Evolutionary conservation across 2,888 invertebrate species (phyloP).

Genomic region (Adelphocoris suturalis): DNA sequence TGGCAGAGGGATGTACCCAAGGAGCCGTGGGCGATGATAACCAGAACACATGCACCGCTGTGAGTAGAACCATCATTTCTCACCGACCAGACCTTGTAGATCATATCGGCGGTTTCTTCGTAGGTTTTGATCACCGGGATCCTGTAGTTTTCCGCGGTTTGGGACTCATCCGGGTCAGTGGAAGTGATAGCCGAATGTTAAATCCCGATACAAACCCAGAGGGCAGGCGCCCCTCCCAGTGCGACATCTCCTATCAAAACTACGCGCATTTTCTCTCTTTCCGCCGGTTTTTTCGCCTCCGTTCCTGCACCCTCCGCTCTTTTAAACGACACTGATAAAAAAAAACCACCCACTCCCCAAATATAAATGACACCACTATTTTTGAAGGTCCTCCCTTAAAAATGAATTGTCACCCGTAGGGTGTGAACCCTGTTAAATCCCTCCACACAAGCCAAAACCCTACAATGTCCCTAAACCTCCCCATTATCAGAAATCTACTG

Average conservation of each 20-base stretch:
- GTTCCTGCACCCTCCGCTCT: neutral
- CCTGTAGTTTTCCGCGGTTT: neutral
- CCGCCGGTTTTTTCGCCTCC: neutral
- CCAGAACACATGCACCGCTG: conserved; percentile 72
- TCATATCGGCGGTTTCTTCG: neutral
- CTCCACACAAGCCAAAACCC: neutral
- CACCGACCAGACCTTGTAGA: neutral
- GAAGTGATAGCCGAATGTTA: conserved; percentile 56
- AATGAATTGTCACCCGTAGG: neutral
- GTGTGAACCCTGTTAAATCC: neutral
- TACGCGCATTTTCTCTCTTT: conserved; percentile 19
- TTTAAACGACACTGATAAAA: neutral
- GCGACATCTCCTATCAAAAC: conserved; percentile 64
- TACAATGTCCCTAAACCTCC: neutral
- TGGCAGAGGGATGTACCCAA: conserved; percentile 71
- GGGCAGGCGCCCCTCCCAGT: conserved; percentile 67
- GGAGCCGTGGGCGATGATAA: conserved; percentile 72
- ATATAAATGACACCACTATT: neutral
- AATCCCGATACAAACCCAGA: conserved; percentile 64
- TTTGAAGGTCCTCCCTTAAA: neutral
- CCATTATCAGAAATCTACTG: neutral
- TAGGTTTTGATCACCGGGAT: neutral
- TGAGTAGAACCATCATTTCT: conserved; percentile 57
- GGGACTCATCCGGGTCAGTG: neutral
- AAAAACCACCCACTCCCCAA: neutral